Base-by-base conservation (phyloP, 2,797 vertebrate species). In the Heteromormyrus szaboi region DNA sequence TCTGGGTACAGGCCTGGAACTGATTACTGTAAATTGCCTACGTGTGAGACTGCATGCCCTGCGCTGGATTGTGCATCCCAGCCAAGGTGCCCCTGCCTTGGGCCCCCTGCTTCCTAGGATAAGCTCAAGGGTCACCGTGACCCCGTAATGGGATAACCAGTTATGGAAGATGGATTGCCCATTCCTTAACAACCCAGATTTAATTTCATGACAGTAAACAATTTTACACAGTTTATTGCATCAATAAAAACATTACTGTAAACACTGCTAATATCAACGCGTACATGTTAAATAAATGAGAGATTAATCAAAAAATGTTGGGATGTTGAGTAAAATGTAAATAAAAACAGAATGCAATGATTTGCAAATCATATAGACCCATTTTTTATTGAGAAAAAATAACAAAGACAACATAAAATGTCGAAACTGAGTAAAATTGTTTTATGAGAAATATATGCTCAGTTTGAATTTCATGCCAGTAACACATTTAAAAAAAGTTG, bases 1-100 rank as follows among this genome's bases (percentile, higher is more conserved):
- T 29, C 88, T 22, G 54, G 89, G 81, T 83, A 87, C 85, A 4
- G 88, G 81, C 81, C 51, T 54, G 72, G 86, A 48, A 83, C 72
- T 79, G 72, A n/a, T 46, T 19, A 79, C 72, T 79, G 37, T 79
- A 79, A 79, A 44, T 79, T 79, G 56, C 59, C 85, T 50, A 46
- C 72, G 72, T 79, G 72, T 79, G 72, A 79, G 37, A 19, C 33
- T 37, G 72, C 72, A 79, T 44, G 72, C 9, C 65, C 65, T 5
- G 65, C 0, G 0, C 11, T 33, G 29, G 12, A 37, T 19, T 19
- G 37, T 25, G 17, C 33, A 41, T 79, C 37, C 72, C 72, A 79
- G 19, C 17, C 72, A 41, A 46, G 41, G 41, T 79, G 41, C 72
- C 72, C 65, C 65, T 17, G 14, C 65, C 25, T 72, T 12, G 14